Evolutionary conservation across 2,888 invertebrate genomes (phyloP).

Genomic region (Odontocerum albicorne): DNA sequence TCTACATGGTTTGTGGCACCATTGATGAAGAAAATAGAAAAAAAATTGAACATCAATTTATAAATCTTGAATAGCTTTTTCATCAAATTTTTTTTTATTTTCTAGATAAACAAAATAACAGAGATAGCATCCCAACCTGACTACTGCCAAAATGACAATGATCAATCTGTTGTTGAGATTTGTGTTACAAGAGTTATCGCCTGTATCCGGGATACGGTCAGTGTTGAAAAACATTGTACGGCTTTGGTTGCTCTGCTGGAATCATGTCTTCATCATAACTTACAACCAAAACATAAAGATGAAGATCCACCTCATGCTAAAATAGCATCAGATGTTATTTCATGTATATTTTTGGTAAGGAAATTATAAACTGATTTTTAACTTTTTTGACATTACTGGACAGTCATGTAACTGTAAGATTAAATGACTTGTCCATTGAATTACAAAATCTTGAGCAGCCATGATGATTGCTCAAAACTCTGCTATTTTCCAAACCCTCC

Average conservation of each 20-base stretch:
- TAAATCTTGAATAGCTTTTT: too few species aligned
- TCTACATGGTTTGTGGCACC: too few species aligned
- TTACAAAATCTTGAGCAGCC: background rate
- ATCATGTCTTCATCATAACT: constrained; percentile 85
- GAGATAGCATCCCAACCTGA: constrained; percentile 81
- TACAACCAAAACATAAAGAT: constrained; percentile 74
- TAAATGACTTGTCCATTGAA: too few species aligned
- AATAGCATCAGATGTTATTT: constrained; percentile 93
- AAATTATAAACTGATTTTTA: too few species aligned
- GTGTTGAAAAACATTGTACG: constrained; percentile 83
- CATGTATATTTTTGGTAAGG: constrained; percentile 90
- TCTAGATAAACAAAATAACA: constrained; percentile 70
- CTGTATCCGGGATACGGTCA: constrained; percentile 86
- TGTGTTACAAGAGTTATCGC: constrained; percentile 89
- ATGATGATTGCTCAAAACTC: background rate
- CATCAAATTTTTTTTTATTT: too few species aligned
- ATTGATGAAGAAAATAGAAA: too few species aligned
- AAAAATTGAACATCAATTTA: too few species aligned
- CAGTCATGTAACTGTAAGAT: too few species aligned
- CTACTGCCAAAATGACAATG: constrained; percentile 84
- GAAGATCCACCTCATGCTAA: constrained; percentile 96
- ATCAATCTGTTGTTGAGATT: constrained; percentile 94
- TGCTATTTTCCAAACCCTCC: background rate
- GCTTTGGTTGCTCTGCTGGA: constrained; percentile 83
- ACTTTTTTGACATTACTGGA: background rate